These are phyloP conservation scores for Rhodinocichla rosea DNA, from an alignment of 2,113 vertebrate species.

Conservation along the genomic window DNA sequence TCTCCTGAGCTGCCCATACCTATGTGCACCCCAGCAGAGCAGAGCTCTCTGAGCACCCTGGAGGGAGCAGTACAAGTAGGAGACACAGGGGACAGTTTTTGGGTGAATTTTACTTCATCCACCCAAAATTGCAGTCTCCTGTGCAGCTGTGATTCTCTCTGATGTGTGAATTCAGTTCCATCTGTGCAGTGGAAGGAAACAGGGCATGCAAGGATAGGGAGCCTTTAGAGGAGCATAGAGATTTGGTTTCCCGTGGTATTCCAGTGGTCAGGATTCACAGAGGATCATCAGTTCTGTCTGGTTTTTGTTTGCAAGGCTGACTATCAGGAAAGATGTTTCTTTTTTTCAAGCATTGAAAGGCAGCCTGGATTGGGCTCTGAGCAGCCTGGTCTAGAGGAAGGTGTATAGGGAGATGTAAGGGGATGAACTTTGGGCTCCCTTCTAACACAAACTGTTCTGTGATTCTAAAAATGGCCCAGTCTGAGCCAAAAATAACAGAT, in stretches of 20 bases:
- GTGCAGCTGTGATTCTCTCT: neutral
- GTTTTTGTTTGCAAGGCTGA: neutral
- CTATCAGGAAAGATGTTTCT: neutral
- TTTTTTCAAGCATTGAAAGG: neutral
- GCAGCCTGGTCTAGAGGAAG: neutral
- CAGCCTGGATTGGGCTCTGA: neutral
- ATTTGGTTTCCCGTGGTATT: neutral
- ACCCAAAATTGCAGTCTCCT: neutral
- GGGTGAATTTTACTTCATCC: neutral
- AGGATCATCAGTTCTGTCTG: neutral
- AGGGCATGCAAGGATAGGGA: rapidly evolving
- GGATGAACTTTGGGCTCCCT: neutral
- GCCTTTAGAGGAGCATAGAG: rapidly evolving
- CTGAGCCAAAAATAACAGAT: neutral
- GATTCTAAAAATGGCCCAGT: neutral
- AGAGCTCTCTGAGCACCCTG: neutral
- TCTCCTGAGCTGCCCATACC: neutral
- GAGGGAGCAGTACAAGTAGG: neutral
- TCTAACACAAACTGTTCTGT: neutral
- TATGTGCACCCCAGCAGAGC: neutral
- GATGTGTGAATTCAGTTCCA: neutral
- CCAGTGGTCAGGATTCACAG: neutral
- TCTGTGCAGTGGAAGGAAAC: neutral
- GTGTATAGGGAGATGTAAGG: neutral
- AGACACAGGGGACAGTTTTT: too few relatives aligned